Percentiles rank a stretch among this genome's conserved stretches.
These are phyloP conservation scores for Percopsis omiscomaycus DNA, from an alignment of 2,797 vertebrate genomes.

Conservation along the genomic window DNA sequence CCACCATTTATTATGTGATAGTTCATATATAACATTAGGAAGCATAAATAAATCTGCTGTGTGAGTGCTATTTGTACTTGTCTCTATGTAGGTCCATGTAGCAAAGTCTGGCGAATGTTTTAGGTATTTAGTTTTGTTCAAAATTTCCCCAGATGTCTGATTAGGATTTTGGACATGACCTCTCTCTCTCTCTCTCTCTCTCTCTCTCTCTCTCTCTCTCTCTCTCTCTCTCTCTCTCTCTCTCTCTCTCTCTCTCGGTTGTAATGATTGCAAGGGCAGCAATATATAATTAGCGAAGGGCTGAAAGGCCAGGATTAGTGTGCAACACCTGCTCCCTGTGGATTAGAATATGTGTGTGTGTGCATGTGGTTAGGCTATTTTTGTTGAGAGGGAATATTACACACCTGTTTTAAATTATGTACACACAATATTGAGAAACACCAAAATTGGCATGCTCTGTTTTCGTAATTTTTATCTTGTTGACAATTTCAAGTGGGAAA, in stretches of 20 bases:
- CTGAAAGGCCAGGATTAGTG: constrained; percentile 66
- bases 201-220: background rate
- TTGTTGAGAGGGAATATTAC: constrained; percentile 8
- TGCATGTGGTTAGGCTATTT: background rate
- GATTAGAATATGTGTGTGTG: constrained; percentile 47
- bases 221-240: background rate
- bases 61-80: background rate
- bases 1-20: too few relatives aligned
- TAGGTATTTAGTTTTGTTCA: background rate
- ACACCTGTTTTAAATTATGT: constrained; percentile 10
- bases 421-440: constrained; percentile 4
- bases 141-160: constrained; percentile 1
- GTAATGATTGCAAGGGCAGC: constrained; percentile 65
- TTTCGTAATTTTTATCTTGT: background rate
- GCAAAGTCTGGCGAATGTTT: background rate
- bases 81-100: background rate
- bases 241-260: constrained; percentile 17
- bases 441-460: too few relatives aligned
- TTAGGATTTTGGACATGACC: background rate
- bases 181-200: background rate
- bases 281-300: constrained; percentile 63
- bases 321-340: constrained; percentile 62
- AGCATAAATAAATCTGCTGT: too few relatives aligned
- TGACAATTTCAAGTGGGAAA: constrained; percentile 27
- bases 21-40: too few relatives aligned